A percentile compares a stretch with the other conserved stretches of the same genome.
Conservation (phyloP, 2,797 vertebrate species). For the Peromyscus aztecus region DNA sequence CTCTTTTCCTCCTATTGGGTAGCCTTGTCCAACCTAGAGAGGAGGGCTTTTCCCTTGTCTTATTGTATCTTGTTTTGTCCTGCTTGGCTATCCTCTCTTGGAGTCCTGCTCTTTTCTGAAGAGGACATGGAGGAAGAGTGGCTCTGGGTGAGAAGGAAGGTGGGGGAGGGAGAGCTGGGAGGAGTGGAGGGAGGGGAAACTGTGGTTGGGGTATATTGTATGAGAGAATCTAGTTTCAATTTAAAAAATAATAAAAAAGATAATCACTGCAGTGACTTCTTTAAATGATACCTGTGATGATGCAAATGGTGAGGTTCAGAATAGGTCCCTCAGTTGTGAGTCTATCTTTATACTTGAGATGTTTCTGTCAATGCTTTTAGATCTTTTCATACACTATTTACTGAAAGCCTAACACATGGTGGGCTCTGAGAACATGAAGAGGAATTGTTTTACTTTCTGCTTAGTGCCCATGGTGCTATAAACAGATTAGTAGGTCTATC, state of each 20-base stretch:
- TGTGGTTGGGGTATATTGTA: background rate
- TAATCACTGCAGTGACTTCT: conserved; percentile 7
- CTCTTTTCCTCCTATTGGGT: background rate
- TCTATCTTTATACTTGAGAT: background rate
- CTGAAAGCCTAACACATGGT: background rate
- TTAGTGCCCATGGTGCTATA: background rate
- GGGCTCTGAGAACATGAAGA: background rate
- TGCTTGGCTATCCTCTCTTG: background rate
- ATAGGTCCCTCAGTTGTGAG: background rate
- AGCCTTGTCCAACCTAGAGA: background rate
- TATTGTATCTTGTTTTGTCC: background rate
- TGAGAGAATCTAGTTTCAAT: background rate
- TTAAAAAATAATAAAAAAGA: background rate
- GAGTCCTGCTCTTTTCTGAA: background rate
- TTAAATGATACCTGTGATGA: background rate
- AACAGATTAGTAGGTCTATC: background rate
- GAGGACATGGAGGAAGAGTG: background rate
- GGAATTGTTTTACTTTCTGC: conserved; percentile 5
- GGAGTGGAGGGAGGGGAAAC: background rate
- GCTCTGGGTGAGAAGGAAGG: too few species aligned
- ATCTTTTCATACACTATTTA: background rate
- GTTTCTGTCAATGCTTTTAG: conserved; percentile 25
- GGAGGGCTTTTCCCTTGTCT: background rate
- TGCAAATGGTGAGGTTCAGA: conserved; percentile 1
- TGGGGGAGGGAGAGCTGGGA: background rate